Evolutionary conservation across 2,113 vertebrate genomes (phyloP).

Genomic region (Macquaria ambigua): DNA sequence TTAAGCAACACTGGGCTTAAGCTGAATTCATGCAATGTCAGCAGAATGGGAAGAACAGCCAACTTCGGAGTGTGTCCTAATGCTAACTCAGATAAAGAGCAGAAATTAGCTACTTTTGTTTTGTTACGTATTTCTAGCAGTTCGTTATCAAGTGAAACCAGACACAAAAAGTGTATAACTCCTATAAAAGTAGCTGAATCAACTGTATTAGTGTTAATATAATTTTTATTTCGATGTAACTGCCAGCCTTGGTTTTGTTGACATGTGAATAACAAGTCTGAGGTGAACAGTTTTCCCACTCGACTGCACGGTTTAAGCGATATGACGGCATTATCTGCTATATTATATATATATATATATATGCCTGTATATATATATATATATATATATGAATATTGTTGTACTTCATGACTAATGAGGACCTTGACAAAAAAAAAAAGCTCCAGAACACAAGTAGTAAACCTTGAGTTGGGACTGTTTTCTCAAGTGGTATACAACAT

Average conservation of each 20-base stretch:
- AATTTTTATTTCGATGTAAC: neutral
- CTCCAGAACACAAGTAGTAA: neutral
- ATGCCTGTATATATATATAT: too few relatives aligned
- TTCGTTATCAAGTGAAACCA: neutral
- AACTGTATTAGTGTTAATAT: neutral
- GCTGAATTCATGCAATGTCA: neutral
- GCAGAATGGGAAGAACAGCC: neutral
- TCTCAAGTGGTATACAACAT: neutral
- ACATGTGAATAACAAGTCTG: neutral
- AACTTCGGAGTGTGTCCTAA: neutral
- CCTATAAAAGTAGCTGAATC: neutral
- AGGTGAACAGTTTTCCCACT: neutral
- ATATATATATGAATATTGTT: neutral
- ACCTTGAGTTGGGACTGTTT: neutral
- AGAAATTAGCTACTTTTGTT: neutral
- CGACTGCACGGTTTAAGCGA: neutral
- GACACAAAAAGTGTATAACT: neutral
- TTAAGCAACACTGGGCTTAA: neutral
- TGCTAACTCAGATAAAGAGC: neutral
- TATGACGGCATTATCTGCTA: neutral
- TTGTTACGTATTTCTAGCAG: neutral
- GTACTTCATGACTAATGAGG: neutral
- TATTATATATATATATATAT: too few relatives aligned
- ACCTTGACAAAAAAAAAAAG: too few relatives aligned
- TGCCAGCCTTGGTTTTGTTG: neutral